Base-by-base conservation (phyloP, 1,140 invertebrate genomes). In the Lutraria rhynchaena region DNA sequence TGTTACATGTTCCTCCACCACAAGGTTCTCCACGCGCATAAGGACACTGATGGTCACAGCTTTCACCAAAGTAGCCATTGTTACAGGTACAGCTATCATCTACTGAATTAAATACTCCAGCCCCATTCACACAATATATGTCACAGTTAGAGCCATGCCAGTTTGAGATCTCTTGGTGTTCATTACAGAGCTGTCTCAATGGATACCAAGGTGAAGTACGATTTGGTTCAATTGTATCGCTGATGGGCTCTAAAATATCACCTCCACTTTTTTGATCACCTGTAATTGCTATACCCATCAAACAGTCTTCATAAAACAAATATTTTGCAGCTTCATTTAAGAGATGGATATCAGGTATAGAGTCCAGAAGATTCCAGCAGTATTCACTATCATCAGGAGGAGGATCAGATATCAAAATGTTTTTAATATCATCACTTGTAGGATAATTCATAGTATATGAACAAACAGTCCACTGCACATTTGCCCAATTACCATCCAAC, bases 91-190 rank as follows among this genome's bases (percentile, higher is more conserved):
- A 84, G 17, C 17, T 7, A 19, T 77, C 60, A 60, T 65, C 51
- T 27, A 24, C n/a, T 17, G 33, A 7, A 29, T 65, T 60, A 49
- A 35, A 83, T 11, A 41, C 70, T 7, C 75, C 75, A 4, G 61
- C 63, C 19, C 71, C 73, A 2, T 46, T 67, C 11, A 85, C 37
- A 69, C 84, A 85, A 31, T 58, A 57, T 9, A 69, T 37, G 24
- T 83, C 46, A 69, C 84, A 85, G 3, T 33, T 65, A 22, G 17
- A 11, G 22, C 84, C 84, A 33, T 57, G 57, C 75, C 81, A 85
- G 19, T 78, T 46, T 17, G 81, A 67, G 3, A n/a, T 7, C 13
- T 41, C 44, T 13, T n/a, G 60, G 33, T 49, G 63, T 63, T 22
- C 7, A 33, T 84, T 75, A 35, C 83, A 84, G 37, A 81, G 60